Evolutionary conservation across 1,140 invertebrate species (phyloP).

Genomic region (Coenobita brevimanus): DNA sequence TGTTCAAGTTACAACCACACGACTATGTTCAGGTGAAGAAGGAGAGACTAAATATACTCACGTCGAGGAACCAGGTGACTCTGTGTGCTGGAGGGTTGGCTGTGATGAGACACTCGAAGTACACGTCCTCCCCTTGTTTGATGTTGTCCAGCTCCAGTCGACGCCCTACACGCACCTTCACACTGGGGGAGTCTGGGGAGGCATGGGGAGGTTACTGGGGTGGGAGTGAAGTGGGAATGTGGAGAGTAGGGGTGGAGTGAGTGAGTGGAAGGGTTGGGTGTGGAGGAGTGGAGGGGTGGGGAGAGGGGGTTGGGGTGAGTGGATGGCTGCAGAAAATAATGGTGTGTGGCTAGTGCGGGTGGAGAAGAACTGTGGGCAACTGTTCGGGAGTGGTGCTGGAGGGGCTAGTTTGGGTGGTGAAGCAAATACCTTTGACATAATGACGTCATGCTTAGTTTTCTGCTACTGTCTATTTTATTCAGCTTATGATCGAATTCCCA

Average conservation of each 20-base stretch:
- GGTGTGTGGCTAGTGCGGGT: no score
- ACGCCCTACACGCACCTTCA: slow-evolving; percentile 40
- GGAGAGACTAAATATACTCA: slow-evolving; percentile 80
- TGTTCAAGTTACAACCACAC: no score
- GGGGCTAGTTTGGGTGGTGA: no score
- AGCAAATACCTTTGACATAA: no score
- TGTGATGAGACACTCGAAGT: slow-evolving; percentile 90
- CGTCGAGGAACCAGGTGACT: slow-evolving; percentile 92
- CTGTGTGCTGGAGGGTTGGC: slow-evolving; percentile 83
- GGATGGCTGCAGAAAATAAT: no score
- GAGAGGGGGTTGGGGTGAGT: neutral
- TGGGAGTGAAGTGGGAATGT: neutral
- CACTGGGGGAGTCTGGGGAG: slow-evolving; percentile 45
- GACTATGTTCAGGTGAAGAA: no score
- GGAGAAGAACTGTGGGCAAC: no score
- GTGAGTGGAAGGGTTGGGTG: no score
- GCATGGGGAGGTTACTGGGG: neutral
- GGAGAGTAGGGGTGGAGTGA: neutral
- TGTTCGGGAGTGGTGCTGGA: no score
- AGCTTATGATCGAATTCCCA: no score
- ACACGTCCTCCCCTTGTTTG: slow-evolving; percentile 91
- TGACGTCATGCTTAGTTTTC: no score
- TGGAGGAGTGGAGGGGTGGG: neutral
- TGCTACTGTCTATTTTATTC: no score
- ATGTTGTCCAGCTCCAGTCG: slow-evolving; percentile 72